phyloP scores from a whole-genome alignment of 2,797 vertebrate species.

The Sebastes minor region DNA sequence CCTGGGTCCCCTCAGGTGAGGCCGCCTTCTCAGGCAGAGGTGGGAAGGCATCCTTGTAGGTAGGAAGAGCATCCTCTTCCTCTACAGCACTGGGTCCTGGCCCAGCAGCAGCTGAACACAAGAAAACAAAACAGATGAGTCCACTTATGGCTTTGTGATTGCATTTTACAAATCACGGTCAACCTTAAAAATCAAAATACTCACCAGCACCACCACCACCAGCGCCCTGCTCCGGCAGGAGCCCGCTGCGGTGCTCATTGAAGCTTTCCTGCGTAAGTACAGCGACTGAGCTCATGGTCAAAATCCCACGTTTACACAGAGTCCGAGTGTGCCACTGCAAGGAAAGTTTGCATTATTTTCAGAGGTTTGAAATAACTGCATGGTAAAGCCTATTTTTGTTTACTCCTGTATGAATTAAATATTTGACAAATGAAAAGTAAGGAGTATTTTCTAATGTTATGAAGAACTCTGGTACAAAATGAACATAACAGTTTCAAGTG shows the following conservation, averaged over 20 bases:
- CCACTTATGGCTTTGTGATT: not conserved
- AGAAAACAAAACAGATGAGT: not conserved
- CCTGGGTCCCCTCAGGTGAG: conserved; percentile 89
- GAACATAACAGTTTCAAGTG: too few species aligned
- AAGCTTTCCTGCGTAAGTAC: conserved; percentile 99
- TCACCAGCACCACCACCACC: conserved; percentile 65
- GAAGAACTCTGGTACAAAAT: too few species aligned
- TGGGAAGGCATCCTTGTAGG: conserved; percentile 99
- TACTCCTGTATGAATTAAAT: too few species aligned
- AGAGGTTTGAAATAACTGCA: not conserved
- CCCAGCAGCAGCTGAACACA: conserved; percentile 70
- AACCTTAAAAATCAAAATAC: not conserved
- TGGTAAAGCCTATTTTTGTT: too few species aligned
- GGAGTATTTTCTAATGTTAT: too few species aligned
- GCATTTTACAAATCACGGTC: not conserved
- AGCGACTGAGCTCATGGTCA: conserved; percentile 99
- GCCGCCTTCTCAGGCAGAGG: conserved; percentile 96
- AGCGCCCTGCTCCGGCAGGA: conserved; percentile 90
- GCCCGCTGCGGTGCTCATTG: conserved; percentile 97
- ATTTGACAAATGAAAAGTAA: too few species aligned
- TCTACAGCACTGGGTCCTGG: conserved; percentile 88
- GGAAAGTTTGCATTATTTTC: not conserved
- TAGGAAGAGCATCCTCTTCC: conserved; percentile 96
- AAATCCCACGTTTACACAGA: conserved; percentile 92
- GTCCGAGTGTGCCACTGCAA: conserved; percentile 95